Percentiles rank a stretch among this genome's conserved stretches.
These are phyloP conservation scores for Aurelia sp. DNA, from an alignment of 30 jellyfish, hydroid and myxozoan genomes.

Conservation along the genomic window DNA sequence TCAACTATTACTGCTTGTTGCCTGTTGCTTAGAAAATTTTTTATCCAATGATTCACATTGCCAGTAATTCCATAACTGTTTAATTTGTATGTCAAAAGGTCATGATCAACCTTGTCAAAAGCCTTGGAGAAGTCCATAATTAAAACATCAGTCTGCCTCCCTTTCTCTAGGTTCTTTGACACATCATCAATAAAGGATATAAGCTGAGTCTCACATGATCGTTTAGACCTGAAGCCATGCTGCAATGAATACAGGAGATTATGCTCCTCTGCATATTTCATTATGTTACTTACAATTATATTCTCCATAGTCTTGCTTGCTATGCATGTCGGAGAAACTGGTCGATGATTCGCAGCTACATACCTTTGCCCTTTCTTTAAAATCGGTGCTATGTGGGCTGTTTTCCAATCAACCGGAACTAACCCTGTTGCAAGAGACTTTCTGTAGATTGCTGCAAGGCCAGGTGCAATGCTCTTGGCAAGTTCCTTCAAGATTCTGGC, in stretches of 20 bases:
- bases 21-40: background rate
- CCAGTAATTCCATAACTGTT: conserved; percentile 23
- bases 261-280: conserved; percentile 25
- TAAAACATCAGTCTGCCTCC: background rate
- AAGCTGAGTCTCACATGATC: conserved; percentile 62
- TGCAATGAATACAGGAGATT: conserved; percentile 40
- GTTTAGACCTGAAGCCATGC: conserved; percentile 42
- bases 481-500: conserved; percentile 51
- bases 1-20: conserved; percentile 22
- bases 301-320: conserved; percentile 54
- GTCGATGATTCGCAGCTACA: conserved; percentile 32
- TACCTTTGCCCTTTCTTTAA: conserved; percentile 29
- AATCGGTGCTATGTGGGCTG: conserved; percentile 31
- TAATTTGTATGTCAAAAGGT: conserved; percentile 24
- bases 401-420: conserved; percentile 52
- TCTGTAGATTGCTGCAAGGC: conserved; percentile 41
- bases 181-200: conserved; percentile 28
- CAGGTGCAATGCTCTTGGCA: conserved; percentile 50
- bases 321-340: conserved; percentile 40
- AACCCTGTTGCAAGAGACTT: conserved; percentile 50
- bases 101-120: conserved; percentile 43
- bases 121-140: too few species aligned
- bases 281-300: conserved; percentile 21
- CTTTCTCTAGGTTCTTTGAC: conserved; percentile 27
- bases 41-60: background rate